Evolutionary conservation across 2,113 vertebrate species (phyloP).

Genomic region (Arenaria interpres): DNA sequence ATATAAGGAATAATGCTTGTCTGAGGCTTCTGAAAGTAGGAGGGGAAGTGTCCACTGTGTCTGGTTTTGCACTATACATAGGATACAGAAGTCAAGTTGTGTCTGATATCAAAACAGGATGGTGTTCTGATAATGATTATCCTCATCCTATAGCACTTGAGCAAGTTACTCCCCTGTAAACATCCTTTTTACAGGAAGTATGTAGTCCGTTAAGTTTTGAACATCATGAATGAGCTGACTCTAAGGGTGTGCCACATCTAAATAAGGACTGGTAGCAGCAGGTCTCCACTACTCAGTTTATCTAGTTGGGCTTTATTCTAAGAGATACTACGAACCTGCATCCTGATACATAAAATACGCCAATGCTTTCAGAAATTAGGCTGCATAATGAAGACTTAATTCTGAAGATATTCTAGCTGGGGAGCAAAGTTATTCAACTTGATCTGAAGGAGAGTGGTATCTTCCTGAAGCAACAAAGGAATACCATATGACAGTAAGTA

Average conservation of each 20-base stretch:
- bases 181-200: background rate
- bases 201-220: fast-evolving
- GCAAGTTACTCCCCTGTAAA: background rate
- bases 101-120: background rate
- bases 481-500: background rate
- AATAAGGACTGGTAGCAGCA: background rate
- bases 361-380: background rate
- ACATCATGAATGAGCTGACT: background rate
- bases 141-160: background rate
- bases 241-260: background rate
- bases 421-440: background rate
- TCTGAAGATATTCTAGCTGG: background rate
- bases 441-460: background rate
- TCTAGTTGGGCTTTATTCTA: background rate
- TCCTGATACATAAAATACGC: fast-evolving
- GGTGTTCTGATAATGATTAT: background rate
- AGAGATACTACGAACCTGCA: background rate
- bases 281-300: background rate
- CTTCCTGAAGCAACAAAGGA: background rate
- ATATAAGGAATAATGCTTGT: background rate
- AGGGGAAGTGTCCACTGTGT: background rate
- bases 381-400: background rate
- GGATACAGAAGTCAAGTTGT: background rate
- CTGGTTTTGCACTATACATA: background rate
- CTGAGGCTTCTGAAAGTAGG: background rate